phyloP scores from a whole-genome alignment of 1,140 invertebrate species.

The Andricus grossulariae region DNA sequence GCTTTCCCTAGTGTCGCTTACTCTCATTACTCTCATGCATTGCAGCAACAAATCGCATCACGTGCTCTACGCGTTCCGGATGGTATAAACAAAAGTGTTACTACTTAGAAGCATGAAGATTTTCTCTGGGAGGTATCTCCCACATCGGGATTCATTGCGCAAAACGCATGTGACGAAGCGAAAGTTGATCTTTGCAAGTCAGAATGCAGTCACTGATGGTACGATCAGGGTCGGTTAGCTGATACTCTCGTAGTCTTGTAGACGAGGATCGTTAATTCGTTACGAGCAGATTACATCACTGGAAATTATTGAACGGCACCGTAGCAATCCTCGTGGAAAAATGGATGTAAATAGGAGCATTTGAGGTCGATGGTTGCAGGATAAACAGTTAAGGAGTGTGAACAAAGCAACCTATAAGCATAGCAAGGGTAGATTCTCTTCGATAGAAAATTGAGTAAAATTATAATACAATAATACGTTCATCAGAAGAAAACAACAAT shows the following conservation, averaged over 20 bases:
- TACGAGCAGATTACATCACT: constrained; percentile 1
- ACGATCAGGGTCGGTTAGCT: constrained; percentile 28
- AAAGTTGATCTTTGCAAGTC: constrained; percentile 55
- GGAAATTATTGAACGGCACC: constrained; percentile 21
- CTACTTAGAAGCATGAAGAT: constrained; percentile 1
- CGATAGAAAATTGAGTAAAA: too few species aligned
- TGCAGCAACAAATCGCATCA: not conserved
- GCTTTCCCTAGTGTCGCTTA: too few species aligned
- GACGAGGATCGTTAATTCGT: constrained; percentile 5
- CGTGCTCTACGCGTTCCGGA: not conserved
- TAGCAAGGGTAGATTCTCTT: too few species aligned
- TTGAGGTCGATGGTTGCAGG: constrained; percentile 12
- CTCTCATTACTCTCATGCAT: too few species aligned
- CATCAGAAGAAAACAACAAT: too few species aligned
- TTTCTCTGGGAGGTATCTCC: constrained; percentile 15
- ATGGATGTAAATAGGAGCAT: constrained; percentile 17
- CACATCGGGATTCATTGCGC: constrained; percentile 45
- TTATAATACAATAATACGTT: too few species aligned
- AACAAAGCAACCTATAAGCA: too few species aligned
- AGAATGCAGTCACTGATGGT: constrained; percentile 26
- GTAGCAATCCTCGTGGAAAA: not conserved
- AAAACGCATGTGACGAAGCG: constrained; percentile 58
- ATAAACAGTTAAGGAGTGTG: not conserved
- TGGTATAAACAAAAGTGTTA: not conserved
- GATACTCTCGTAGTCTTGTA: constrained; percentile 7